phyloP scores from a whole-genome alignment of 2,888 invertebrate species.

The Scaptomyza tumidula region DNA sequence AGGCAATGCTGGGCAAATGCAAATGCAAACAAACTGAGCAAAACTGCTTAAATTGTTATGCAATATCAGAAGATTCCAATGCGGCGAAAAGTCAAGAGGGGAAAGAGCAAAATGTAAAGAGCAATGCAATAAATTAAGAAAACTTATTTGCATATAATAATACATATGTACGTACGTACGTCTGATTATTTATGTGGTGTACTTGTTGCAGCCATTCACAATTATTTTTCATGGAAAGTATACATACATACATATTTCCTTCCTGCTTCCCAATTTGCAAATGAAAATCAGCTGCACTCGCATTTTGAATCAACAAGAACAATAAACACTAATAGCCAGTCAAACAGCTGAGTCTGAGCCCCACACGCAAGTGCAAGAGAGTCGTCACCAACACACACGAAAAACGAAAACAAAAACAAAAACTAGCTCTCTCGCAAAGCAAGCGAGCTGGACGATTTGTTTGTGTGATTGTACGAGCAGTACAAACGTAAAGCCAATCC shows the following conservation, averaged over 20 bases:
- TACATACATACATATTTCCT: slow-evolving; percentile 22
- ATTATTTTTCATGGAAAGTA: slow-evolving; percentile 15
- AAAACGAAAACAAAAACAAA: slow-evolving; percentile 38
- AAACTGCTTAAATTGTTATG: slow-evolving; percentile 68
- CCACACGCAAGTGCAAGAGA: slow-evolving; percentile 61
- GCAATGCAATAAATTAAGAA: slow-evolving; percentile 32
- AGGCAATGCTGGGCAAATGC: slow-evolving; percentile 60
- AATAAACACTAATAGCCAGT: slow-evolving; percentile 28
- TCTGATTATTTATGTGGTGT: neutral
- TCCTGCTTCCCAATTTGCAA: slow-evolving; percentile 44
- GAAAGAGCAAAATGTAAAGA: slow-evolving; percentile 44
- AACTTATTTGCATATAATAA: slow-evolving; percentile 4
- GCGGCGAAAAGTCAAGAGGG: slow-evolving; percentile 39
- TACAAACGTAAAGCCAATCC: slow-evolving; percentile 39
- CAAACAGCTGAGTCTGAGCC: slow-evolving; percentile 60
- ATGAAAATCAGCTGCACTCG: slow-evolving; percentile 59
- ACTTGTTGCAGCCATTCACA: slow-evolving; percentile 4
- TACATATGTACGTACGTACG: slow-evolving; percentile 22
- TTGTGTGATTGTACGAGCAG: slow-evolving; percentile 28
- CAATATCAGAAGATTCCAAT: slow-evolving; percentile 51
- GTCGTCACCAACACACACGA: slow-evolving; percentile 16
- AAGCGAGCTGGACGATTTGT: slow-evolving; percentile 17
- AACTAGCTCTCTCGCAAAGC: neutral
- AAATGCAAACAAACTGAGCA: slow-evolving; percentile 63
- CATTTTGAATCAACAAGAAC: slow-evolving; percentile 40